Percentiles rank a stretch among this genome's conserved stretches.
These are phyloP conservation scores for Trachymyrmex septentrionalis DNA, from an alignment of 1,140 invertebrate species.

Conservation along the genomic window DNA sequence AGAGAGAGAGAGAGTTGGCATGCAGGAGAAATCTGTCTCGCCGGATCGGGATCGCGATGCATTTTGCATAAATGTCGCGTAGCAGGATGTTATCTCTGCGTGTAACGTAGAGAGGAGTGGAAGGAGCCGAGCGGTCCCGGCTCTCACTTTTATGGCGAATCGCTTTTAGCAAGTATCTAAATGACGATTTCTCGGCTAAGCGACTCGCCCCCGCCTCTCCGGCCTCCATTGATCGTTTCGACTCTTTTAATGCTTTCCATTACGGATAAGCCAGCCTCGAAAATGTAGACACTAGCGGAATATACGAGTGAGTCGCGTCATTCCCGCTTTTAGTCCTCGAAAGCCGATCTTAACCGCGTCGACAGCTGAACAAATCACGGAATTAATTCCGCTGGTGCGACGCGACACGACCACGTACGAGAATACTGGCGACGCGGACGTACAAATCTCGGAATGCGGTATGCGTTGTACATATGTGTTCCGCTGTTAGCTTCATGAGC, in stretches of 20 bases:
- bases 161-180: conserved; percentile 85
- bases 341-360: conserved; percentile 60
- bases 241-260: conserved; percentile 76
- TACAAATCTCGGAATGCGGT: conserved; percentile 41
- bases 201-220: conserved; percentile 57
- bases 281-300: conserved; percentile 75
- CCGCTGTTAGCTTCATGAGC: conserved; percentile 33
- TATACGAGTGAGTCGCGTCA: conserved; percentile 52
- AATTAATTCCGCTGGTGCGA: conserved; percentile 47
- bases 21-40: conserved; percentile 29
- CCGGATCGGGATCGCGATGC: too few relatives aligned
- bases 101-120: neutral
- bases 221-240: conserved; percentile 54
- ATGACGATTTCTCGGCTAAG: conserved; percentile 81
- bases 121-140: conserved; percentile 53
- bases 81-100: conserved; percentile 56
- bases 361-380: conserved; percentile 59
- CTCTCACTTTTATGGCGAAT: conserved; percentile 84
- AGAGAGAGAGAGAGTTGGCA: conserved; percentile 30
- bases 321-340: conserved; percentile 49
- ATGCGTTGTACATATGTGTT: neutral
- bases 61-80: conserved; percentile 67
- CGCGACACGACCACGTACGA: conserved; percentile 43
- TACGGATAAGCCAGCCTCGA: conserved; percentile 73
- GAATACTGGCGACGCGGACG: conserved; percentile 29